Conservation (phyloP, 2,113 vertebrate genomes). For the Anas platyrhynchos region DNA sequence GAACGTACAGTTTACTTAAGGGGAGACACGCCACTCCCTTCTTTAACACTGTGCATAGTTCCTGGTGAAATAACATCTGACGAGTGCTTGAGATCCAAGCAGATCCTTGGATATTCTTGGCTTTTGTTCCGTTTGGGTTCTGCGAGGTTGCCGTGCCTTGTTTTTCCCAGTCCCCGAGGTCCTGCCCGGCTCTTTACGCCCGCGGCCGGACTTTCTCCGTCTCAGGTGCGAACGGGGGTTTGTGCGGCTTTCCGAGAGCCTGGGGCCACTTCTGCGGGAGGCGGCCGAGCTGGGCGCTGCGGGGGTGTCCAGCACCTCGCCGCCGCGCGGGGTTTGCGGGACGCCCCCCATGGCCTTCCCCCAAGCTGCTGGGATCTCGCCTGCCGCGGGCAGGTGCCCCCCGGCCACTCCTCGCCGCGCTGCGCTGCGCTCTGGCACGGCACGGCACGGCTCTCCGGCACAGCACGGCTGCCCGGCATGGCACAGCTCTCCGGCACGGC, state of each 20-base stretch:
- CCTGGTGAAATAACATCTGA: slow-evolving; percentile 22
- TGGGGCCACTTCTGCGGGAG: neutral
- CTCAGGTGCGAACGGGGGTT: neutral
- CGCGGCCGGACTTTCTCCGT: neutral
- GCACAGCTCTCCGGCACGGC: too few relatives aligned
- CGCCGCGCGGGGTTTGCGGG: neutral
- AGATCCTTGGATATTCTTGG: neutral
- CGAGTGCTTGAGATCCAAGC: neutral
- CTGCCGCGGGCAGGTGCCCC: neutral
- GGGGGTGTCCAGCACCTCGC: neutral
- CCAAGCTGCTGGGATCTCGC: neutral
- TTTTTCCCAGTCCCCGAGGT: neutral
- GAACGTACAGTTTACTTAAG: slow-evolving; percentile 55
- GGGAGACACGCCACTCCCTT: slow-evolving; percentile 10
- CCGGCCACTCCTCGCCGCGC: neutral
- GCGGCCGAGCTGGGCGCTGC: neutral
- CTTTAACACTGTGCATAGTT: neutral
- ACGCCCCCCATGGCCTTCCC: neutral
- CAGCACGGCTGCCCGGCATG: too few relatives aligned
- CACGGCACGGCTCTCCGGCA: neutral
- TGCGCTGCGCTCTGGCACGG: neutral
- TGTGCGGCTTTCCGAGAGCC: neutral
- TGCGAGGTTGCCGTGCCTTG: neutral
- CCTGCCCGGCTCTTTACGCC: neutral
- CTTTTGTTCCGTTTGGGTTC: neutral